Conservation (phyloP, 1,140 invertebrate species). For the Bombus impatiens region DNA sequence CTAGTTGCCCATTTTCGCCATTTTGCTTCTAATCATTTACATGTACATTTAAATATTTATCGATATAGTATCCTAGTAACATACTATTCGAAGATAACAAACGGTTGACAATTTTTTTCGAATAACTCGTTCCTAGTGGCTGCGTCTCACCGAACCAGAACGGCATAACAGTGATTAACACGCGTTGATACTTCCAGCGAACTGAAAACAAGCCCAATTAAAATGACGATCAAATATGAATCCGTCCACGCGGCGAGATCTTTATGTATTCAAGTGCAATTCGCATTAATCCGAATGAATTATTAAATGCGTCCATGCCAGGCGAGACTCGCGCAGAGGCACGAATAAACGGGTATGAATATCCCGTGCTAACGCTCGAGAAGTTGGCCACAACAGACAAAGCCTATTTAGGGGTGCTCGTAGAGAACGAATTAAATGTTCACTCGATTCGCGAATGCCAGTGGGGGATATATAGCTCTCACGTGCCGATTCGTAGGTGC, state of each 20-base stretch:
- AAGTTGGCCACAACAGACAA: constrained; percentile 14
- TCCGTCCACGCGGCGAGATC: neutral
- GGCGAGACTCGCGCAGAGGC: neutral
- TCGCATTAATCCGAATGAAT: constrained; percentile 33
- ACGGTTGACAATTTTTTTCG: neutral
- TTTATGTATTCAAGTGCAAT: constrained; percentile 22
- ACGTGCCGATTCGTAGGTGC: neutral
- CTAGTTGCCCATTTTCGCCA: too few species aligned
- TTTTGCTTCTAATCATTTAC: too few species aligned
- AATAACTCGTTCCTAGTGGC: neutral
- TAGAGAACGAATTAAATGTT: constrained; percentile 11
- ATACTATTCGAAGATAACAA: too few species aligned
- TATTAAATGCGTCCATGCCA: constrained; percentile 19
- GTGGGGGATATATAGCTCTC: neutral
- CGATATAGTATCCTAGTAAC: too few species aligned
- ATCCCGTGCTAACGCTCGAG: neutral
- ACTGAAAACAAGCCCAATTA: neutral
- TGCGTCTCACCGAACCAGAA: neutral
- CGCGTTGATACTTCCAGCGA: neutral
- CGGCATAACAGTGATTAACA: neutral
- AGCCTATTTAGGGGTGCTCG: constrained; percentile 16
- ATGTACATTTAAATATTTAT: too few species aligned
- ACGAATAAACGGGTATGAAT: constrained; percentile 18
- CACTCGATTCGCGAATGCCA: neutral
- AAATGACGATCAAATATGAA: constrained; percentile 17